These are phyloP conservation scores for Philhelius pedissequus DNA, from an alignment of 2,888 invertebrate genomes.

Conservation along the genomic window DNA sequence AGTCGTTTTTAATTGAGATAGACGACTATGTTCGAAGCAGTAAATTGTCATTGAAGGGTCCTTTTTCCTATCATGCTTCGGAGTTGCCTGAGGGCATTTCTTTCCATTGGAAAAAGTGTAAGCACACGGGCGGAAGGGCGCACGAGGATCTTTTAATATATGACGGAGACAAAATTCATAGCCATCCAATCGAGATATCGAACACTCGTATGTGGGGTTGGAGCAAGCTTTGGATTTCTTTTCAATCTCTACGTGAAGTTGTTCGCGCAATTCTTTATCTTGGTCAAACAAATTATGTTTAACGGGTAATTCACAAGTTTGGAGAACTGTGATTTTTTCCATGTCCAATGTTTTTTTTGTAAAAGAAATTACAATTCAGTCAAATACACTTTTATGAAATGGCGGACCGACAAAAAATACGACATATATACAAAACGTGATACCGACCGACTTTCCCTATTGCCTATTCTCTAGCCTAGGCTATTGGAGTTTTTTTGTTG, in stretches of 20 bases:
- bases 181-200: slow-evolving; percentile 84
- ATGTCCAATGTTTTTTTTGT: neutral
- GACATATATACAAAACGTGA: too few relatives aligned
- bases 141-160: slow-evolving; percentile 89
- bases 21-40: slow-evolving; percentile 85
- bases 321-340: slow-evolving; percentile 34
- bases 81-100: slow-evolving; percentile 88
- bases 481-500: too few relatives aligned
- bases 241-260: slow-evolving; percentile 83
- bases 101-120: slow-evolving; percentile 85
- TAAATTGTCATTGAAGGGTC: slow-evolving; percentile 83
- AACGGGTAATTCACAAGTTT: slow-evolving; percentile 10
- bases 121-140: slow-evolving; percentile 91
- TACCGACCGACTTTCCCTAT: too few relatives aligned
- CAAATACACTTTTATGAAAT: neutral
- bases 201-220: slow-evolving; percentile 84
- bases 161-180: slow-evolving; percentile 90
- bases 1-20: slow-evolving; percentile 83
- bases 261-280: slow-evolving; percentile 77
- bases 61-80: slow-evolving; percentile 85
- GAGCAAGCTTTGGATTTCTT: slow-evolving; percentile 82
- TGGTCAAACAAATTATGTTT: slow-evolving; percentile 62
- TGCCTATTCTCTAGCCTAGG: too few relatives aligned
- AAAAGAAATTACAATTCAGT: neutral
- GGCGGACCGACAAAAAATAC: slow-evolving; percentile 1